Base-by-base conservation (phyloP, 2,797 vertebrate species). In the Smutsia temminckii region DNA sequence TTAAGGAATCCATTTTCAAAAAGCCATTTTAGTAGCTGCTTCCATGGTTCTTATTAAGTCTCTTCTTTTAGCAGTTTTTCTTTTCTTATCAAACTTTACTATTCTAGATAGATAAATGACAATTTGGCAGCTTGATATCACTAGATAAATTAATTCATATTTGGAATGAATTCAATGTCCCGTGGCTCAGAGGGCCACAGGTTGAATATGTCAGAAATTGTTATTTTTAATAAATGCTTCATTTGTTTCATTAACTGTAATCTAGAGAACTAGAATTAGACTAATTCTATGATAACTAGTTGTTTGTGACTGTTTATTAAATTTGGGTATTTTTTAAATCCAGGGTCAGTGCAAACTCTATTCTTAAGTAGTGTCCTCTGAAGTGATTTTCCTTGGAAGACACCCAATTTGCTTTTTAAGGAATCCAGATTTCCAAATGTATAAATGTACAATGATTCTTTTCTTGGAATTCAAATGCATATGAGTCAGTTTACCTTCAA, bases 111-210 rank as follows among this genome's bases (percentile, higher is more conserved):
- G 55, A 92, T 89, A 78, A 87, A 29, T 97, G 96, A 96, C 10
- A 77, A 55, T 25, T 78, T 1, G 72, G 59, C 42, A 97, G 63
- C 7, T 96, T 92, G 95, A 96, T 12, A 46, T 64, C 74, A 53
- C 91, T 94, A 93, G 59, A 74, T 96, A 95, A 98, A 95, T 49
- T 78, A 34, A 92, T 57, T 97, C 84, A 96, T 95, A 94, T 95
- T 66, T 95, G 74, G 92, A 97, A 94, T 79, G 95, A 96, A 86
- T 89, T 72, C 29, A 57, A 21, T 83, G 77, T 97, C 92, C 85
- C 10, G 40, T 92, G 57, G 83, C 83, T 96, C 94, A 86, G 27
- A 95, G 42, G 16, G 40, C 46, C 94, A 11, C 11, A 64, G 64
- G 94, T 46, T 77, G 49, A 96, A 93, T 91, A 6, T 68, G 37